Conservation (phyloP, 2,113 vertebrate species). For the Dromiciops gliroides region DNA sequence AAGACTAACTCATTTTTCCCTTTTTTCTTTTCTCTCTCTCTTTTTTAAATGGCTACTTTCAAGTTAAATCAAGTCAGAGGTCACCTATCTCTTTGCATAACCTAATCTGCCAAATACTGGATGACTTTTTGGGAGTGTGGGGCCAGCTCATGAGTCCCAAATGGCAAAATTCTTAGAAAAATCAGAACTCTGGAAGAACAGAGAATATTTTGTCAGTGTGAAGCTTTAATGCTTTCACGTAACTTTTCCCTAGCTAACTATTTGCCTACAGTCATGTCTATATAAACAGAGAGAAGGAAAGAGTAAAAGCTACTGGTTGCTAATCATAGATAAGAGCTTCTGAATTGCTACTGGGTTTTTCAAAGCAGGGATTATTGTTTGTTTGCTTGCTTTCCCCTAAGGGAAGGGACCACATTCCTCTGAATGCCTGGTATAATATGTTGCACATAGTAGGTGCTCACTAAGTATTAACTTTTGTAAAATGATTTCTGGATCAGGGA, state of each 20-base stretch:
- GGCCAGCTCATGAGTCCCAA: conserved; percentile 4
- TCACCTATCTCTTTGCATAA: conserved; percentile 26
- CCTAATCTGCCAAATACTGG: conserved; percentile 16
- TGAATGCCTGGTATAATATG: not conserved
- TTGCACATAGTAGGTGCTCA: not conserved
- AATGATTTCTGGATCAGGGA: not conserved
- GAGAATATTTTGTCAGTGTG: conserved; percentile 20
- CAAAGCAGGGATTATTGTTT: not conserved
- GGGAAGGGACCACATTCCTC: not conserved
- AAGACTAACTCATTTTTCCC: not conserved
- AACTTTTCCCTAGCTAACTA: conserved; percentile 17
- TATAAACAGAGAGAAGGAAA: not conserved
- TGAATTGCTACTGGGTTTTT: not conserved
- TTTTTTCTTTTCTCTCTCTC: conserved; percentile 12
- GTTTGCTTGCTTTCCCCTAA: conserved; percentile 24
- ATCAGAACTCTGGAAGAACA: conserved; percentile 14
- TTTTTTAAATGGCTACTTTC: not conserved
- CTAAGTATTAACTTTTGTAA: conserved; percentile 9
- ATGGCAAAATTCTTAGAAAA: not conserved
- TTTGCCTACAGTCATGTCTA: not conserved
- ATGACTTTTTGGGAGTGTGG: not conserved
- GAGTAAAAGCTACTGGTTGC: not conserved
- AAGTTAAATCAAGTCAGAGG: conserved; percentile 1
- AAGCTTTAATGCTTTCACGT: not conserved
- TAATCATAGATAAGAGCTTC: conserved; percentile 26